These are phyloP conservation scores for Cladopsammia gracilis DNA, from an alignment of 64 coral and sea anemone genomes.

Conservation along the genomic window DNA sequence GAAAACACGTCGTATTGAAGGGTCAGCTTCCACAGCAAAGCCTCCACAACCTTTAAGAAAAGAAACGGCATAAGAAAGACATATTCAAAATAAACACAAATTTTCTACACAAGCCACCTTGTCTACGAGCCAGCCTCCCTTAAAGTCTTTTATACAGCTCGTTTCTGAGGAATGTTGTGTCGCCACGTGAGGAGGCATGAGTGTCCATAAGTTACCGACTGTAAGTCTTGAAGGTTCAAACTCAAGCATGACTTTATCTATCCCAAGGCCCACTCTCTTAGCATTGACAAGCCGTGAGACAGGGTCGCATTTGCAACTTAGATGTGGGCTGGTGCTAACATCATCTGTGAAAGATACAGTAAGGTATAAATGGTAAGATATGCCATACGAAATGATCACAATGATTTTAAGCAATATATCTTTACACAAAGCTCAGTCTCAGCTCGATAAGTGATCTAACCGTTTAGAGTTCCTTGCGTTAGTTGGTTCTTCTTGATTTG, in stretches of 20 bases:
- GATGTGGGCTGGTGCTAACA: neutral
- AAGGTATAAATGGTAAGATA: neutral
- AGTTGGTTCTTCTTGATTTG: too few relatives aligned
- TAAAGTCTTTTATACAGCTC: neutral
- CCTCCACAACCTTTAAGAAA: constrained; percentile 42
- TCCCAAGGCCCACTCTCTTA: neutral
- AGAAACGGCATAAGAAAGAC: neutral
- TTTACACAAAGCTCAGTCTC: too few relatives aligned
- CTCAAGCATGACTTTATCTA: constrained; percentile 52
- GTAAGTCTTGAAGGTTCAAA: constrained; percentile 56
- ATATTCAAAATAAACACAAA: neutral
- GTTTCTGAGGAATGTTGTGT: constrained; percentile 18
- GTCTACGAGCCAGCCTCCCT: constrained; percentile 26
- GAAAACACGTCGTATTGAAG: constrained; percentile 23
- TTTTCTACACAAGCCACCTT: neutral
- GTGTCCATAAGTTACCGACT: constrained; percentile 59
- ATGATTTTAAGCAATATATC: too few relatives aligned
- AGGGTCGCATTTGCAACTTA: constrained; percentile 5
- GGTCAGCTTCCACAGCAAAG: constrained; percentile 8
- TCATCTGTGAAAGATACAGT: neutral
- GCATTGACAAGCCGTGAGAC: constrained; percentile 7
- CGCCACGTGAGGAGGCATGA: constrained; percentile 38
- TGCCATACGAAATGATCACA: neutral
- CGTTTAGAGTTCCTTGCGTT: neutral
- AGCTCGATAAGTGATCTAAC: neutral